Percentiles rank a stretch among this genome's conserved stretches.
These are phyloP conservation scores for Drosophila gaucha DNA, from an alignment of 2,888 invertebrate genomes.

Conservation along the genomic window DNA sequence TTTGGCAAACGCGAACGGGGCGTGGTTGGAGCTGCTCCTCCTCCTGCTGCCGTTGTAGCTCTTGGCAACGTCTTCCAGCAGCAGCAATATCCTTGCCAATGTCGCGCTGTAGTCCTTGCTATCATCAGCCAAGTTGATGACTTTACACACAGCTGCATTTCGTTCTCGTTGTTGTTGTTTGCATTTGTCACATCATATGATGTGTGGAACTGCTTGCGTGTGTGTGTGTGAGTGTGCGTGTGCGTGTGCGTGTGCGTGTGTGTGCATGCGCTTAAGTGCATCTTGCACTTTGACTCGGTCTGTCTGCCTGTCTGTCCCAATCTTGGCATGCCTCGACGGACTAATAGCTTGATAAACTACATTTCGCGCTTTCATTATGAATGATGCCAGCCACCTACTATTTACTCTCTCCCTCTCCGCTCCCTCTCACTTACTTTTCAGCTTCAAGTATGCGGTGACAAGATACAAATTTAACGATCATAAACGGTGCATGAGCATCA, in stretches of 20 bases:
- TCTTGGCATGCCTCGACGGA: constrained; percentile 38
- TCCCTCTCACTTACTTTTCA: background rate
- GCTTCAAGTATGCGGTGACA: constrained; percentile 18
- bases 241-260: constrained; percentile 1
- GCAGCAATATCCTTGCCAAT: constrained; percentile 18
- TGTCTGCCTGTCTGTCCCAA: constrained; percentile 22
- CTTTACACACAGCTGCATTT: constrained; percentile 48
- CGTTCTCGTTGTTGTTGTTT: constrained; percentile 28
- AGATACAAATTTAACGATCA: constrained; percentile 39
- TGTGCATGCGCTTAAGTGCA: constrained; percentile 59
- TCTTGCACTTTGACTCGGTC: constrained; percentile 56
- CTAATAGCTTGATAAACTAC: constrained; percentile 75
- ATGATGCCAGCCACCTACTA: constrained; percentile 29
- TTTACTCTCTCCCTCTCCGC: background rate
- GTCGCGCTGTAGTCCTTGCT: constrained; percentile 23
- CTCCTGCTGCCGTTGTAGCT: constrained; percentile 9
- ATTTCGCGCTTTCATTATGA: constrained; percentile 63
- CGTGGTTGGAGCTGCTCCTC: background rate
- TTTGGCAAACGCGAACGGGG: background rate
- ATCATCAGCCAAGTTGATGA: constrained; percentile 56
- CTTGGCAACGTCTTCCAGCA: constrained; percentile 32
- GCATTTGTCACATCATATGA: constrained; percentile 34
- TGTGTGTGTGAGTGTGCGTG: background rate
- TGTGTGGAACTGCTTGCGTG: constrained; percentile 5
- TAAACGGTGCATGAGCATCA: constrained; percentile 6